These are phyloP conservation scores for Acrossocheilus fasciatus DNA, from an alignment of 2,797 vertebrate genomes.

Conservation along the genomic window DNA sequence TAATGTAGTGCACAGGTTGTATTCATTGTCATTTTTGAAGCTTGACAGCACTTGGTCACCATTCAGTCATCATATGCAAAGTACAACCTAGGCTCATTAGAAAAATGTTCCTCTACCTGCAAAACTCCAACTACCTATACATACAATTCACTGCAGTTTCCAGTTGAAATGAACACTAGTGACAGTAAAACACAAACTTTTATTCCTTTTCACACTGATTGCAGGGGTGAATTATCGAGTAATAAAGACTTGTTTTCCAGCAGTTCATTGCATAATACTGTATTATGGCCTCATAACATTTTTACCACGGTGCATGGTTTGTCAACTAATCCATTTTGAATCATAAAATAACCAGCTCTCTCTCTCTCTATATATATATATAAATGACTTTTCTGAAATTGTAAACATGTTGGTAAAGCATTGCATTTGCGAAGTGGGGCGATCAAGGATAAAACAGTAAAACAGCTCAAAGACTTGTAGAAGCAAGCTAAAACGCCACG, in stretches of 20 bases:
- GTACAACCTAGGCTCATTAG: neutral
- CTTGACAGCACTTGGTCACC: neutral
- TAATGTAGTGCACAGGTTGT: neutral
- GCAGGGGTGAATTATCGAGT: neutral
- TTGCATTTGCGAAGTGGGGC: neutral
- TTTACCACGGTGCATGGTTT: neutral
- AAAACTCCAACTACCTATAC: neutral
- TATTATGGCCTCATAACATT: neutral
- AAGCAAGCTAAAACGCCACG: neutral
- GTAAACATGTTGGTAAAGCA: neutral
- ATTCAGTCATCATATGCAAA: neutral
- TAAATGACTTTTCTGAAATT: neutral
- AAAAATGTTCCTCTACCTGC: neutral
- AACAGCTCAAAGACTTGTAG: neutral
- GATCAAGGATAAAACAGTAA: neutral
- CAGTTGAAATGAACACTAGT: too few relatives aligned
- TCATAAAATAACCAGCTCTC: neutral
- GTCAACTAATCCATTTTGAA: neutral
- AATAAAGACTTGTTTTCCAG: neutral
- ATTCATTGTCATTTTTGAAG: neutral
- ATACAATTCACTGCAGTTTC: too few relatives aligned
- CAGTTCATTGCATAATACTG: neutral
- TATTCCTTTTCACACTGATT: neutral
- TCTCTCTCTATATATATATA: neutral
- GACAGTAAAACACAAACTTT: too few relatives aligned